Conservation (phyloP, 2,797 vertebrate species). For the Okamejei kenojei region DNA sequence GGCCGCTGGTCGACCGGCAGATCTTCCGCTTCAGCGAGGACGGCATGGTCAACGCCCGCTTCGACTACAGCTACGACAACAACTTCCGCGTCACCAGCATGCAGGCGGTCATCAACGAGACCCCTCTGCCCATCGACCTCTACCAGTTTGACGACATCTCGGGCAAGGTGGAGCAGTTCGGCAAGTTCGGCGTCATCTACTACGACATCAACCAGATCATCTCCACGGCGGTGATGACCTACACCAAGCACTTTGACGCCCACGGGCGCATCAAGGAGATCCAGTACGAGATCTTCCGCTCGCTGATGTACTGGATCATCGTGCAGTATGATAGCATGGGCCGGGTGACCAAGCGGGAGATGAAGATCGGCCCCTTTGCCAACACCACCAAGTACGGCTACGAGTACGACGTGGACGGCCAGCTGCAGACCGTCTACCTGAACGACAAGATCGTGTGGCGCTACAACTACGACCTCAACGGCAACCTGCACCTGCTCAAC, state of each 20-base stretch:
- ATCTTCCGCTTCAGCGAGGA: conserved; percentile 97
- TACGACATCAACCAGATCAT: conserved; percentile 99
- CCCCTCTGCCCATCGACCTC: conserved; percentile 89
- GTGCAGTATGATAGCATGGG: conserved; percentile 94
- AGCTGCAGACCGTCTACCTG: conserved; percentile 88
- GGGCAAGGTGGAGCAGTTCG: conserved; percentile 94
- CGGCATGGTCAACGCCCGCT: conserved; percentile 93
- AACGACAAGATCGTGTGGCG: conserved; percentile 96
- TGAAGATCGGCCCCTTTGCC: conserved; percentile 93
- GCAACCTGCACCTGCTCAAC: conserved; percentile 88
- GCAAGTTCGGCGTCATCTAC: conserved; percentile 97
- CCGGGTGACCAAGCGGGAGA: conserved; percentile 86
- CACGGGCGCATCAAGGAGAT: conserved; percentile 95
- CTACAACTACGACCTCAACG: conserved; percentile 95
- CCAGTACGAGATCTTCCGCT: conserved; percentile 94
- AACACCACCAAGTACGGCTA: conserved; percentile 95
- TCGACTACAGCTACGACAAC: conserved; percentile 97
- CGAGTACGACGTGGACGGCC: conserved; percentile 91
- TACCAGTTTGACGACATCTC: conserved; percentile 98
- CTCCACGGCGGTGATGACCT: conserved; percentile 96
- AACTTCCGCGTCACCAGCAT: conserved; percentile 94
- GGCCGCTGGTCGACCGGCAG: conserved; percentile 90
- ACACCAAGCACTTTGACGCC: conserved; percentile 94
- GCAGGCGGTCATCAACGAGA: conserved; percentile 97
- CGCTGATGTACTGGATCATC: conserved; percentile 96